These are phyloP conservation scores for Trachelus tabidus DNA, from an alignment of 2,888 invertebrate genomes.

Conservation along the genomic window DNA sequence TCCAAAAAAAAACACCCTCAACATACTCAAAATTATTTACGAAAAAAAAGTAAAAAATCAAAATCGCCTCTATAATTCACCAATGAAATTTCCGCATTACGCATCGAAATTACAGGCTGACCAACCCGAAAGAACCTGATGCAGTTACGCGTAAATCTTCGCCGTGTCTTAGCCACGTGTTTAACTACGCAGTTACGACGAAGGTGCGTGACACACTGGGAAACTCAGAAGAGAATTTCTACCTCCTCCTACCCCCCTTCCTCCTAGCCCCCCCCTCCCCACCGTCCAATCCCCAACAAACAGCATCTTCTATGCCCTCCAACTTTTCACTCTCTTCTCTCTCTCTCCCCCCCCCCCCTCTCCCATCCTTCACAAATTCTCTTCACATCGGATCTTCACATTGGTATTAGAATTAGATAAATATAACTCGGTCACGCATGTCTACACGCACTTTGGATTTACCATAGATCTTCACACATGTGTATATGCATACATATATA, in stretches of 20 bases:
- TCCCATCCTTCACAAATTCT: neutral
- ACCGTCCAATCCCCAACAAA: conserved; percentile 18
- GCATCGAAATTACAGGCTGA: no score
- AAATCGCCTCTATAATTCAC: no score
- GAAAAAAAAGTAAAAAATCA: no score
- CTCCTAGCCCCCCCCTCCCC: neutral
- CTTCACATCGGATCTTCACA: conserved; percentile 13
- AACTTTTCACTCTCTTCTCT: conserved; percentile 13
- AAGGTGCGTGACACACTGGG: conserved; percentile 52
- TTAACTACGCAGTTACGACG: conserved; percentile 25
- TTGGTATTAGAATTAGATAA: conserved; percentile 47
- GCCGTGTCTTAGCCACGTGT: conserved; percentile 17
- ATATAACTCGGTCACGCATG: conserved; percentile 41
- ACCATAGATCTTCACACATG: neutral
- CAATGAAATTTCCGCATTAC: no score
- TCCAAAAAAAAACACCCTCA: no score
- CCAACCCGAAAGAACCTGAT: no score
- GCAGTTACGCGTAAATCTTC: neutral
- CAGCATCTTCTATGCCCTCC: conserved; percentile 27
- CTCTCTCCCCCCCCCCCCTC: conserved; percentile 6
- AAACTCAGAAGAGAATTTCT: conserved; percentile 38
- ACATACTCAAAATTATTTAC: no score
- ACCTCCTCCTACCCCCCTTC: conserved; percentile 17
- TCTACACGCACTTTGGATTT: conserved; percentile 5
- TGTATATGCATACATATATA: neutral